Evolutionary conservation across 2,888 invertebrate genomes (phyloP).

Genomic region (Glomeris marginata): DNA sequence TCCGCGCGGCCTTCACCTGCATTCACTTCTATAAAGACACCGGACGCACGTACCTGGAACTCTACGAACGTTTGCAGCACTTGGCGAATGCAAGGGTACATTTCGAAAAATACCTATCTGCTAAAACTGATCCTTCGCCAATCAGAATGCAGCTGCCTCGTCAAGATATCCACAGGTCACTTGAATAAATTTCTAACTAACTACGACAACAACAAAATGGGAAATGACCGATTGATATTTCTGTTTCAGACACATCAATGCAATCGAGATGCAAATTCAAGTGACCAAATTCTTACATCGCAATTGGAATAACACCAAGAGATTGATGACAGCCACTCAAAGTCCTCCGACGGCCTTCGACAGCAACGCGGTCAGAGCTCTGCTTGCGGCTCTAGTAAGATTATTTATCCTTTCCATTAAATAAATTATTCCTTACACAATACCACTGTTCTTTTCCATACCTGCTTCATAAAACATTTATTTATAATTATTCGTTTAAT

Average conservation of each 20-base stretch:
- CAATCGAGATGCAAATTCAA: slow-evolving; percentile 8
- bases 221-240: not conserved
- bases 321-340: too few relatives aligned
- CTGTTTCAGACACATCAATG: slow-evolving; percentile 3
- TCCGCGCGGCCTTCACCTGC: slow-evolving; percentile 9
- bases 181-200: not conserved
- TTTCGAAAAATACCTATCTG: slow-evolving; percentile 1
- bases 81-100: slow-evolving; percentile 7
- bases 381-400: too few relatives aligned
- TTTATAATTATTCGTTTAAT: not conserved
- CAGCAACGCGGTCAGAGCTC: too few relatives aligned
- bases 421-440: too few relatives aligned
- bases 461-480: too few relatives aligned
- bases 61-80: slow-evolving; percentile 8
- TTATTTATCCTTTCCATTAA: too few relatives aligned
- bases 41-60: slow-evolving; percentile 2
- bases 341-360: too few relatives aligned
- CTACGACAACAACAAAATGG: not conserved
- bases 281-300: slow-evolving; percentile 6
- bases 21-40: slow-evolving; percentile 7
- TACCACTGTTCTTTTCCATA: too few relatives aligned
- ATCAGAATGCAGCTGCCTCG: not conserved
- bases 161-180: slow-evolving; percentile 4
- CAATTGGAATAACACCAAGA: too few relatives aligned
- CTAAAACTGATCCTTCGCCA: not conserved